Percentiles rank a stretch among this genome's conserved stretches.
phyloP scores from a whole-genome alignment of 2,113 vertebrate genomes.

The Climacteris rufus region DNA sequence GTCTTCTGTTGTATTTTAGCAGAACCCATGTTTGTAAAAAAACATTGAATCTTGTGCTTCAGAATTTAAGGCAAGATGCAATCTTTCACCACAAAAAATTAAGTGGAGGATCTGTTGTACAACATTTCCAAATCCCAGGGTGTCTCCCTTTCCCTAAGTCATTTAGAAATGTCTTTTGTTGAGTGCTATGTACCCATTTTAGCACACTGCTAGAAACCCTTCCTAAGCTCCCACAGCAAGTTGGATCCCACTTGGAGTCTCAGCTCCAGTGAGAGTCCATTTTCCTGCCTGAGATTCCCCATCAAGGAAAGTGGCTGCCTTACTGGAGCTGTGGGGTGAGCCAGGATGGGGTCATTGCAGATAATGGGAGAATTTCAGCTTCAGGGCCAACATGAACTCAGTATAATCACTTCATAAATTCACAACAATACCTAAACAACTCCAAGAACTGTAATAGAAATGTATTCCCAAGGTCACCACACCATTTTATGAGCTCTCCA shows the following conservation, averaged over 20 bases:
- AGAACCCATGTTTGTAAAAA: fast-evolving
- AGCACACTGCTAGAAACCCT: not conserved
- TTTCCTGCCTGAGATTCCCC: not conserved
- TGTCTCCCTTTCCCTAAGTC: fast-evolving
- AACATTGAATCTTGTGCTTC: not conserved
- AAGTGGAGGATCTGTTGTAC: not conserved
- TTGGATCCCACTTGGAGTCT: not conserved
- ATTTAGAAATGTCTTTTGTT: not conserved
- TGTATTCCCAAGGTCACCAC: not conserved
- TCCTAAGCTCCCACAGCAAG: not conserved
- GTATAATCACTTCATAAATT: not conserved
- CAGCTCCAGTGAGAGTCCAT: not conserved
- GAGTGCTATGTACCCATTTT: not conserved
- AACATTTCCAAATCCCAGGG: not conserved
- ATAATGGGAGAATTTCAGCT: not conserved
- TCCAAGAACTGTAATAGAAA: not conserved
- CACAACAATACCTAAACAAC: not conserved
- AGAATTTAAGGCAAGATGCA: not conserved
- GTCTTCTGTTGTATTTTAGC: not conserved
- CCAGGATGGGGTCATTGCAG: not conserved
- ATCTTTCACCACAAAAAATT: fast-evolving
- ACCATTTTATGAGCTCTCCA: not conserved
- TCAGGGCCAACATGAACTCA: not conserved
- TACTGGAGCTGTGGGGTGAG: not conserved
- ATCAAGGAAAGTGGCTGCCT: not conserved